A percentile compares a stretch with the other conserved stretches of the same genome.
Conservation (phyloP, 2,797 vertebrate genomes). For the Phalloptychus januarius region DNA sequence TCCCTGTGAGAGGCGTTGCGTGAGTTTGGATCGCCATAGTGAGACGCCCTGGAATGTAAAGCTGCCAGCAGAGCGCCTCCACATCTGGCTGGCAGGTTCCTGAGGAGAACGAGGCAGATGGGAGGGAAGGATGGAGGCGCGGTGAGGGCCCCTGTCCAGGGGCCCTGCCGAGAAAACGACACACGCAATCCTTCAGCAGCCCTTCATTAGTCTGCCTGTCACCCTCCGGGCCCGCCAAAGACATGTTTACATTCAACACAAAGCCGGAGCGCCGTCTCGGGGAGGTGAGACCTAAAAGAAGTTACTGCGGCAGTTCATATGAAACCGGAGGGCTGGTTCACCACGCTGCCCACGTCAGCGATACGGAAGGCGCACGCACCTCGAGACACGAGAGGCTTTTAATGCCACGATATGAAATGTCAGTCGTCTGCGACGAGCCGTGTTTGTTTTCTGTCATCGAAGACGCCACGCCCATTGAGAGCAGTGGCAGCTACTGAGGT, state of each 20-base stretch:
- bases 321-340: constrained; percentile 35
- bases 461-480: constrained; percentile 53
- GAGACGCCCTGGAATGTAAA: constrained; percentile 58
- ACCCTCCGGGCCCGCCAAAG: constrained; percentile 39
- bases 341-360: constrained; percentile 30
- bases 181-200: constrained; percentile 56
- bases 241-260: constrained; percentile 62
- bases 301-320: constrained; percentile 11
- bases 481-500: constrained; percentile 56
- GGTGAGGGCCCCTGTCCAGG: constrained; percentile 3
- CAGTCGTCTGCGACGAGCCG: constrained; percentile 45
- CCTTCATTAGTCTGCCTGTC: constrained; percentile 62
- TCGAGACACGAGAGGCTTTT: constrained; percentile 29
- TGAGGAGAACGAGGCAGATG: constrained; percentile 33
- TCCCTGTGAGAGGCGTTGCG: constrained; percentile 22
- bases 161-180: constrained; percentile 41
- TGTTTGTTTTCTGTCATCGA: constrained; percentile 63
- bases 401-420: constrained; percentile 55
- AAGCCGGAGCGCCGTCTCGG: constrained; percentile 32
- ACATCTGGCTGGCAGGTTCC: constrained; percentile 76
- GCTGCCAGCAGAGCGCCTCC: constrained; percentile 60
- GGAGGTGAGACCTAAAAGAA: constrained; percentile 27
- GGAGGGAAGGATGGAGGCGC: constrained; percentile 44
- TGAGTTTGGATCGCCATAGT: constrained; percentile 48
- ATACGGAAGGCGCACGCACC: constrained; percentile 4